These are phyloP conservation scores for Zingel zingel DNA, from an alignment of 2,113 vertebrate genomes.

Conservation along the genomic window DNA sequence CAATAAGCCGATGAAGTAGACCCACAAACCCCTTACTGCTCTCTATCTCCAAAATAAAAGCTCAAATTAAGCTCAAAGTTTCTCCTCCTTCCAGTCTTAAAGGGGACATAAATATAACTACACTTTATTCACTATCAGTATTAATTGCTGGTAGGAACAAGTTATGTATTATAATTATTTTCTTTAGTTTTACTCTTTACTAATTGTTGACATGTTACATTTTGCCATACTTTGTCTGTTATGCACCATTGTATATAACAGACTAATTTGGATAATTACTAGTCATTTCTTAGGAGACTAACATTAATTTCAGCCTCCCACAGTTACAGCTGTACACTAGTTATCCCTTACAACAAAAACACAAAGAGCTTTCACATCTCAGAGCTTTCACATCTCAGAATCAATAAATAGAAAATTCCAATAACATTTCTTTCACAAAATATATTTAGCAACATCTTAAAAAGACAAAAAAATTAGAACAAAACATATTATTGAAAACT, in stretches of 20 bases:
- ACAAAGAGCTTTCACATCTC: neutral
- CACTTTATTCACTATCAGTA: neutral
- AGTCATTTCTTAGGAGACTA: too few relatives aligned
- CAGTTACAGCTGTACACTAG: neutral
- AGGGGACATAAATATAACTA: neutral
- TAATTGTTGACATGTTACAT: neutral
- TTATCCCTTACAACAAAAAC: neutral
- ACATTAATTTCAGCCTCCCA: neutral
- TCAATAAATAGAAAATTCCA: too few relatives aligned
- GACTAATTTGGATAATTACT: neutral
- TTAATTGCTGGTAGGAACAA: neutral
- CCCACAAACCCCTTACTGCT: neutral
- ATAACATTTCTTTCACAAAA: slow-evolving; percentile 7
- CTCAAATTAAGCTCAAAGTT: neutral
- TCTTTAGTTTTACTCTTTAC: neutral
- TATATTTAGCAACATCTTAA: slow-evolving; percentile 1
- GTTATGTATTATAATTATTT: neutral
- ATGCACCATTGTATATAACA: too few relatives aligned
- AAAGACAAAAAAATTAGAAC: neutral
- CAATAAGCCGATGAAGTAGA: slow-evolving; percentile 10
- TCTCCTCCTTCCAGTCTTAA: neutral
- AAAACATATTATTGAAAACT: neutral
- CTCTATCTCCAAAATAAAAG: too few relatives aligned
- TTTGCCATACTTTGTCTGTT: neutral
- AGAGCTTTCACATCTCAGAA: neutral